These are phyloP conservation scores for Callipepla californica DNA, from an alignment of 2,113 vertebrate species.

Conservation along the genomic window DNA sequence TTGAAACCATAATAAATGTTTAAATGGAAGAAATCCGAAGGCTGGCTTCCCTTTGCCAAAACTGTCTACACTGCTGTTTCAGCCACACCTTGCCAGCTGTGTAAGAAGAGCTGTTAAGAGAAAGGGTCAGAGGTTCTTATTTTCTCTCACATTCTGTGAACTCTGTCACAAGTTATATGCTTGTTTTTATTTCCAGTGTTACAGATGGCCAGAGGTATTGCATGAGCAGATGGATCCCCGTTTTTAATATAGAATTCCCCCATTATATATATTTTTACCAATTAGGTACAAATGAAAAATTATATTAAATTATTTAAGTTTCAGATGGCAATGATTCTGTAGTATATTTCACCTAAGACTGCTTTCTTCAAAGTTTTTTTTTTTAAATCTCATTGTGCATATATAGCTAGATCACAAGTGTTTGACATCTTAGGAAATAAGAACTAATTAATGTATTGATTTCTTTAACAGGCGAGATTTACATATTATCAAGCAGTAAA, in stretches of 20 bases:
- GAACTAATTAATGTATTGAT: background rate
- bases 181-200: background rate
- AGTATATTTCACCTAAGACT: background rate
- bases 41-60: background rate
- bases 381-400: background rate
- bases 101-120: background rate
- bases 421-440: background rate
- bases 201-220: background rate
- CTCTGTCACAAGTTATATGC: background rate
- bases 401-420: background rate
- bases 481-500: conserved; percentile 95
- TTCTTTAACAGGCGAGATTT: conserved; percentile 90
- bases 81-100: background rate
- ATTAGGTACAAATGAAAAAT: background rate
- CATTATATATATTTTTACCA: background rate
- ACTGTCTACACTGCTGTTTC: background rate
- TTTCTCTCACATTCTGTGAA: background rate
- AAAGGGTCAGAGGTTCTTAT: background rate
- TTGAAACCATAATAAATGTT: background rate
- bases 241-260: background rate
- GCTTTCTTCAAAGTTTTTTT: background rate
- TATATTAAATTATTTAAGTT: background rate
- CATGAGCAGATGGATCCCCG: background rate
- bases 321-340: background rate
- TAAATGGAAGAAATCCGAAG: background rate